These are phyloP conservation scores for Xenopus borealis DNA, from an alignment of 2,113 vertebrate genomes.

Conservation along the genomic window DNA sequence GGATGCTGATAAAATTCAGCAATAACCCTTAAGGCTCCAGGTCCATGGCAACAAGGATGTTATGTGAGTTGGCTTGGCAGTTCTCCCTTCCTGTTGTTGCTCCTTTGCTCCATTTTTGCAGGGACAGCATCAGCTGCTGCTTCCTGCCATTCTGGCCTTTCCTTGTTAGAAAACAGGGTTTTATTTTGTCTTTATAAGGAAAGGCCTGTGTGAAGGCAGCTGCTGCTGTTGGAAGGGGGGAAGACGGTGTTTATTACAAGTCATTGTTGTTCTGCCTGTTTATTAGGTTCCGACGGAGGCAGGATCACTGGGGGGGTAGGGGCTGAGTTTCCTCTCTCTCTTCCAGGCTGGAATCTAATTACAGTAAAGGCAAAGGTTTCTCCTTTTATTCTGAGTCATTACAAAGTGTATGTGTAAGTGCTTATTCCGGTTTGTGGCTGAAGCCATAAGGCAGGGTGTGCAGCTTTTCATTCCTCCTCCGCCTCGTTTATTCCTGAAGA, in stretches of 20 bases:
- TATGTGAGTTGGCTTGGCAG: conserved; percentile 4
- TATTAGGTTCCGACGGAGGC: conserved; percentile 12
- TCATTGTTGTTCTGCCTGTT: conserved; percentile 12
- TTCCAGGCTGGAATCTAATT: conserved; percentile 16
- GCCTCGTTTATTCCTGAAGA: too few relatives aligned
- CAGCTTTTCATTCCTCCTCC: too few relatives aligned
- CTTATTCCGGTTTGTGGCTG: neutral
- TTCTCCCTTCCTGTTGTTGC: conserved; percentile 18
- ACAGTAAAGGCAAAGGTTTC: conserved; percentile 2
- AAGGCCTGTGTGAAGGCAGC: conserved; percentile 7
- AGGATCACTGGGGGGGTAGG: neutral
- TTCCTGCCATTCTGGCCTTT: conserved; percentile 31
- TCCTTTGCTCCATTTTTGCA: neutral
- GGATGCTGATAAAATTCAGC: conserved; percentile 35
- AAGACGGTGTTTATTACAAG: conserved; percentile 1
- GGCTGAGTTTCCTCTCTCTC: neutral
- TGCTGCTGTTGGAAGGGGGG: conserved; percentile 5
- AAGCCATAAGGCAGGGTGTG: conserved; percentile 14
- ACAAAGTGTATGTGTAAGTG: neutral
- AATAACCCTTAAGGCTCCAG: conserved; percentile 12
- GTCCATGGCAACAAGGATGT: conserved; percentile 17
- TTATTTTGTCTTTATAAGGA: conserved; percentile 32
- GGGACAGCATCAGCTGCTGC: conserved; percentile 21
- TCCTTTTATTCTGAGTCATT: neutral
- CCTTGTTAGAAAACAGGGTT: neutral